Conservation (phyloP, 2,888 invertebrate genomes). For the Morinoia aosen region DNA sequence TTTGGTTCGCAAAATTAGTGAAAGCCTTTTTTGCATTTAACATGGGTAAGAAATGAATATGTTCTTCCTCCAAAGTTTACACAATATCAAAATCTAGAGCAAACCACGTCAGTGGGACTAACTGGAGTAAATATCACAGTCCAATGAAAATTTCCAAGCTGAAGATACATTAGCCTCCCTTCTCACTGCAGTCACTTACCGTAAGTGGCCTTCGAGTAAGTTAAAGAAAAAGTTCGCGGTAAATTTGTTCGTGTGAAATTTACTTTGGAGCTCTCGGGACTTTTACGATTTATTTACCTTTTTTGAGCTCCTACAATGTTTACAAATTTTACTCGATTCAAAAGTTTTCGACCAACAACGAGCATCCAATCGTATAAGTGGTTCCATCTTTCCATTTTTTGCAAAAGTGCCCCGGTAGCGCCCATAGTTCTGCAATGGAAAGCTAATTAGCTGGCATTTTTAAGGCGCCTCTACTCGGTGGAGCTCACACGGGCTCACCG, state of each 20-base stretch:
- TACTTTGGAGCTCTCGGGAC: not conserved
- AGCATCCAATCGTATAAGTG: not conserved
- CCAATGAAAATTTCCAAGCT: not conserved
- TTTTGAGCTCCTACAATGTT: not conserved
- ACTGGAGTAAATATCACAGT: not conserved
- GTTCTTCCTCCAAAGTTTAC: not conserved
- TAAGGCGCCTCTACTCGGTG: not conserved
- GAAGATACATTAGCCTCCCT: not conserved
- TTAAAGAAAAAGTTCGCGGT: not conserved
- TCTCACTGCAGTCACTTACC: not conserved
- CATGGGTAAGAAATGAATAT: not conserved
- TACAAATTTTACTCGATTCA: not conserved
- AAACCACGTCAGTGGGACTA: not conserved
- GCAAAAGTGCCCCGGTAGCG: not conserved
- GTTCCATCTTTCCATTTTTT: not conserved
- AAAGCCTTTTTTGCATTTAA: no score
- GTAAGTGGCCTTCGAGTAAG: not conserved
- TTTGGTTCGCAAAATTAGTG: no score
- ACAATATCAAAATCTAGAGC: not conserved
- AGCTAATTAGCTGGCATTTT: not conserved
- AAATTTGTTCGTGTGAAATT: not conserved
- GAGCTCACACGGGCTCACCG: not conserved
- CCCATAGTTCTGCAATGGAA: slow-evolving; percentile 1
- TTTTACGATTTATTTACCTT: not conserved
- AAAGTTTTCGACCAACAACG: not conserved